Evolutionary conservation across 2,888 invertebrate species (phyloP), one percentile per base, ranked within the genome.

Genomic region (Synergus gifuensis): DNA sequence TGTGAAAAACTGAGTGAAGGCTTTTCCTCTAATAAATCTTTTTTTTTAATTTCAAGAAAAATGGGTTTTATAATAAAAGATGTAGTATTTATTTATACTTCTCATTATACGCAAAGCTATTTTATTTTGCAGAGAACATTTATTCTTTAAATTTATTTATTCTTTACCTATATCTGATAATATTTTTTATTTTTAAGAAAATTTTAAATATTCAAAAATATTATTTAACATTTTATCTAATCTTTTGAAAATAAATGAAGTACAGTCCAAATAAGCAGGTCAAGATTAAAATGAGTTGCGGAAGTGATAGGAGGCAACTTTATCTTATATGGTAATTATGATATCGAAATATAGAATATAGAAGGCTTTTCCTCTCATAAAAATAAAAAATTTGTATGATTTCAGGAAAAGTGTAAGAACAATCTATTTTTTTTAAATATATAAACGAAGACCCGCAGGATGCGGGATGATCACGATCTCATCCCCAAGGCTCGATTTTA

Each of bases 321-420:
- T 58, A 58, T 58, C 58, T 18, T 58, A 8, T 11, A 9, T 58
- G 58, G 58, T 58, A 16, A 58, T 58, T 58, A 58, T 58, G 58
- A 18, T 58, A 58, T 18, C 18, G 18, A 58, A 58, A 36, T 36
- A 36, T 36, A 44, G 2, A n/a, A 54, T 5, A 16, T 11, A 40
- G 49, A 73, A 22, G 28, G 49, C n/a, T 49, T 54, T 54, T 73
- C 18, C 18, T 40, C 28, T 36, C 12, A 73, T 12, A 40, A 40
- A 36, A 40, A 73, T 58, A 40, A 54, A 69, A 69, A 46, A 16
- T 5, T 46, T 2, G 3, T 73, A 28, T 69, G 14, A 58, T 58
- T 73, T 28, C 54, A 73, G 54, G 73, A 73, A 73, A 73, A 73
- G 16, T n/a, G 12, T 9, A 12, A 36, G 36, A 49, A n/a, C n/a